Conservation (phyloP, 2,797 vertebrate genomes). For the Strix occidentalis region DNA sequence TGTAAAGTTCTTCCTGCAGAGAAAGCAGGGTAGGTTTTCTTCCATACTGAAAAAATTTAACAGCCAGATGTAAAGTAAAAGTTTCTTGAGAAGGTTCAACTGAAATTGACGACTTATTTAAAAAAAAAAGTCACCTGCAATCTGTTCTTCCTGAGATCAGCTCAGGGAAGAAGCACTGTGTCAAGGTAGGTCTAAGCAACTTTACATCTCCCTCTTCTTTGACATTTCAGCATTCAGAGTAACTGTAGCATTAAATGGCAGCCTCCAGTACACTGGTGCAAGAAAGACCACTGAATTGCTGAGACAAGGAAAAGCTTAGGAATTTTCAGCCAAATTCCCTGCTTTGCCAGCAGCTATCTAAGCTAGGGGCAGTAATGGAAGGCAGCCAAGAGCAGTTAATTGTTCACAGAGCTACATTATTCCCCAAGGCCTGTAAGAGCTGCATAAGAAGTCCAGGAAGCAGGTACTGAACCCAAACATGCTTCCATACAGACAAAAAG, state of each 20-base stretch:
- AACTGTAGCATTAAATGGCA: background rate
- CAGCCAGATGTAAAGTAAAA: background rate
- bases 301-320: background rate
- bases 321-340: constrained; percentile 1
- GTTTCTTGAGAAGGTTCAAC: background rate
- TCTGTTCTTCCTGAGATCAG: background rate
- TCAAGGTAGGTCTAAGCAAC: background rate
- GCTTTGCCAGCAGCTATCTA: constrained; percentile 5
- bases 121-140: background rate
- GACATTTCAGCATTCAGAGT: background rate
- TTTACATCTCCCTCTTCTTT: background rate
- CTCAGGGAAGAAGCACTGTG: background rate
- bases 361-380: background rate
- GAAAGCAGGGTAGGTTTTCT: background rate
- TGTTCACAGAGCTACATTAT: background rate
- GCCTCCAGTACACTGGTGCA: background rate
- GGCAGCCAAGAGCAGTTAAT: background rate
- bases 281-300: background rate
- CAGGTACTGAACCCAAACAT: background rate
- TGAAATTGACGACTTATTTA: background rate
- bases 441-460: background rate
- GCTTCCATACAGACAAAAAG: background rate
- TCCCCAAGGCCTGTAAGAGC: background rate
- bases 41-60: background rate
- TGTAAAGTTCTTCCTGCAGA: background rate